Evolutionary conservation across 2,888 invertebrate species (phyloP).

Genomic region (Xanthostigma xanthostigma): DNA sequence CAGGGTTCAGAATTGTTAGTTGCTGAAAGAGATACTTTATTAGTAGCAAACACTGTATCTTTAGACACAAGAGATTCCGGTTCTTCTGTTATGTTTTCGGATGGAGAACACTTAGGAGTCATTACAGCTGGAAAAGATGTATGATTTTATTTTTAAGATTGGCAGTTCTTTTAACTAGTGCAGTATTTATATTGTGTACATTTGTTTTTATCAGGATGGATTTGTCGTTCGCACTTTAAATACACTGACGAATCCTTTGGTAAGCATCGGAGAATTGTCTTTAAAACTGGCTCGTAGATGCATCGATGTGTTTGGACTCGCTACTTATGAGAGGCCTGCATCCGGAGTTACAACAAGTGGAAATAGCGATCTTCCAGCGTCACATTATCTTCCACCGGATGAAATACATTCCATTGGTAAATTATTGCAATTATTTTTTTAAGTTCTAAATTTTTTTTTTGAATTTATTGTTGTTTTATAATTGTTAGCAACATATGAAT

Average conservation of each 20-base stretch:
- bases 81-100: conserved; percentile 51
- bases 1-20: conserved; percentile 35
- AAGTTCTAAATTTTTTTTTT: too few species aligned
- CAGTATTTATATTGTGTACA: background rate
- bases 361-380: conserved; percentile 8
- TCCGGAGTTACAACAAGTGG: conserved; percentile 19
- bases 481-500: too few species aligned
- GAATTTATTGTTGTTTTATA: too few species aligned
- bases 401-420: conserved; percentile 4
- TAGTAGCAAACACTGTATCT: conserved; percentile 31
- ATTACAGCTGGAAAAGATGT: conserved; percentile 70
- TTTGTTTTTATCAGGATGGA: conserved; percentile 43
- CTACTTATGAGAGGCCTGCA: conserved; percentile 40
- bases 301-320: conserved; percentile 58
- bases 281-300: conserved; percentile 66
- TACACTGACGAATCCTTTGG: conserved; percentile 40
- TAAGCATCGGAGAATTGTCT: conserved; percentile 47
- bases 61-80: conserved; percentile 30
- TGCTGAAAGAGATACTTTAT: conserved; percentile 37
- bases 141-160: conserved; percentile 19
- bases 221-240: conserved; percentile 63
- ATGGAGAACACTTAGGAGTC: conserved; percentile 63
- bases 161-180: background rate
- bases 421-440: background rate
- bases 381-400: conserved; percentile 2